Evolutionary conservation across 2,797 vertebrate genomes (phyloP), one percentile per base, ranked within the genome.

Genomic region (Sylvilagus floridanus): DNA sequence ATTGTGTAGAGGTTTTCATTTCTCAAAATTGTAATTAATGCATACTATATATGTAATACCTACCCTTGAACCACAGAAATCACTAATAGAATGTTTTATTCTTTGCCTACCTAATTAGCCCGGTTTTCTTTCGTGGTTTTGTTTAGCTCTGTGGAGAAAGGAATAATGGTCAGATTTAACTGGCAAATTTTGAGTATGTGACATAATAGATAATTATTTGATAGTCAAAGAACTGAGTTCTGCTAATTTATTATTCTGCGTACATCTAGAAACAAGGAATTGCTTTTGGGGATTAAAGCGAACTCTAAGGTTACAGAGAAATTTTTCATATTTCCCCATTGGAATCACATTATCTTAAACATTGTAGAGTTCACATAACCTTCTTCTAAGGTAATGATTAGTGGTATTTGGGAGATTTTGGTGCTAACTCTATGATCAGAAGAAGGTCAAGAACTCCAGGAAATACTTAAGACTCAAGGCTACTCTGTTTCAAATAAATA

Each of bases 111-210:
- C 28, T 75, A 42, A 86, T 62, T 83, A 82, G 47, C 65, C 13
- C 21, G 81, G 22, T 73, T 73, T 52, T 87, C 81, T 94, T 85
- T 79, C 50, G 69, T 73, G 82, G 73, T 87, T 86, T 84, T 66
- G 78, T 66, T 84, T 21, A 84, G 9, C 35, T 37, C n/a, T 91
- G 17, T 16, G 83, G n/a, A 91, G 28, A 84, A 86, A 95, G 19
- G 42, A 92, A 81, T 90, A 94, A 63, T 91, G 73, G 54, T 94
- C 83, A 88, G 83, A 83, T 86, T 90, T 86, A 71, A 62, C 54
- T 91, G 76, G 37, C 10, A 92, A 75, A 26, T 88, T 93, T 92
- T 96, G 66, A 68, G 35, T 81, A 22, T 88, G 30, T 47, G 24
- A 35, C 60, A 71, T 2, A 63, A 35, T 92, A 92, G 26, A 84